Evolutionary conservation across 2,797 vertebrate genomes (phyloP).

Genomic region (Aratinga solstitialis): DNA sequence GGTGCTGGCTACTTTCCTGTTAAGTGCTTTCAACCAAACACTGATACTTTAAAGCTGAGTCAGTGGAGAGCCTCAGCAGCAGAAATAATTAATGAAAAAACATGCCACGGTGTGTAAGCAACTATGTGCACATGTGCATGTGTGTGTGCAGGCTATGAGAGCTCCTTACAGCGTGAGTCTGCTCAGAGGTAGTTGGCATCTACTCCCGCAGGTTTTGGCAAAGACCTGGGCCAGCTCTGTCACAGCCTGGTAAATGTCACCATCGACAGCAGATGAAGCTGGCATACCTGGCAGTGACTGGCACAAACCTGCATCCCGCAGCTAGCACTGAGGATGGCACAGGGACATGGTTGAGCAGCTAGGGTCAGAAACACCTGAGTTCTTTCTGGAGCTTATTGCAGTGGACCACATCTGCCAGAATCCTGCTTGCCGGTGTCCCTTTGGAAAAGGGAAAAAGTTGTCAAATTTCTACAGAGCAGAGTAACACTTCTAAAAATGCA

Average conservation of each 20-base stretch:
- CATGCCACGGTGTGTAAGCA: accelerated
- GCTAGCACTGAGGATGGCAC: accelerated
- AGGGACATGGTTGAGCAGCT: background rate
- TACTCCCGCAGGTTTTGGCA: background rate
- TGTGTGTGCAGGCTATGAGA: accelerated
- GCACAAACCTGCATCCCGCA: accelerated
- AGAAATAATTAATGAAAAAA: background rate
- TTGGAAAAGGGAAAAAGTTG: background rate
- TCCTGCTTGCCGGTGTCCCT: background rate
- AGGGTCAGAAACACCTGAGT: background rate
- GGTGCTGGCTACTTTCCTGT: background rate
- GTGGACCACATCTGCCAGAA: background rate
- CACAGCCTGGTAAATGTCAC: background rate
- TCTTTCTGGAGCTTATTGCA: background rate
- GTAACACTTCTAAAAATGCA: background rate
- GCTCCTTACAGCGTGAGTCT: background rate
- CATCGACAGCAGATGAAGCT: background rate
- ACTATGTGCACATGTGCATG: no score
- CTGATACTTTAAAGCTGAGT: background rate
- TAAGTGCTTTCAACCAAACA: accelerated
- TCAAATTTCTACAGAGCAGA: background rate
- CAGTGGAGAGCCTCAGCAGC: background rate
- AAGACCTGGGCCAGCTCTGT: background rate
- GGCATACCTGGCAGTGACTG: background rate
- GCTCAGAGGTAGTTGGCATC: background rate